These are phyloP conservation scores for Pachliopta kotzebuea DNA, from an alignment of 2,888 invertebrate genomes.

Conservation along the genomic window DNA sequence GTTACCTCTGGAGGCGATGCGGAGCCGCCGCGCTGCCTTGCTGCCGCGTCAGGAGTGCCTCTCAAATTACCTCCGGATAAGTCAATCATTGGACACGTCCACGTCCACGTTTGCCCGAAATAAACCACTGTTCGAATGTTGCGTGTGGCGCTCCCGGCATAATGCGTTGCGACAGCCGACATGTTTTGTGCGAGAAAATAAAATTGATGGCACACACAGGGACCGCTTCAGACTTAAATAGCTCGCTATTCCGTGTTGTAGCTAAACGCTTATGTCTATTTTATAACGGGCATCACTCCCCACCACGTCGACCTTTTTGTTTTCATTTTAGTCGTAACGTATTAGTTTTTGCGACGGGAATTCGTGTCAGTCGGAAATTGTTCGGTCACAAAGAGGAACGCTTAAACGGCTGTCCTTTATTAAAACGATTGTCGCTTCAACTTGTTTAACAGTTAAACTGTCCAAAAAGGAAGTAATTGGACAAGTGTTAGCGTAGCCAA, in stretches of 20 bases:
- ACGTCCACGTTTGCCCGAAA: slow-evolving; percentile 75
- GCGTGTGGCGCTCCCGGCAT: slow-evolving; percentile 73
- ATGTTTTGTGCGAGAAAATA: slow-evolving; percentile 80
- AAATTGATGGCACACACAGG: slow-evolving; percentile 75
- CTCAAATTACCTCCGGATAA: slow-evolving; percentile 80
- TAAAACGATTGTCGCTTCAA: slow-evolving; percentile 51
- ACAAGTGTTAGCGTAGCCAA: slow-evolving; percentile 65
- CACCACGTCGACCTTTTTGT: slow-evolving; percentile 38
- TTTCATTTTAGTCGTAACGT: slow-evolving; percentile 60
- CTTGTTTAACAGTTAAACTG: slow-evolving; percentile 50
- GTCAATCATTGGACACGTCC: slow-evolving; percentile 79
- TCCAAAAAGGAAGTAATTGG: slow-evolving; percentile 66
- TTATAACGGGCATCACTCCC: slow-evolving; percentile 65
- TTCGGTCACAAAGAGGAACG: slow-evolving; percentile 55
- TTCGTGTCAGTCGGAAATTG: slow-evolving; percentile 64
- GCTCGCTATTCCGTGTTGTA: slow-evolving; percentile 66
- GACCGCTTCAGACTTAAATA: slow-evolving; percentile 74
- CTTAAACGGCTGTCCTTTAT: slow-evolving; percentile 49
- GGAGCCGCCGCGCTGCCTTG: slow-evolving; percentile 34
- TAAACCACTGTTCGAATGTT: slow-evolving; percentile 74
- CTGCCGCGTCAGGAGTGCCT: slow-evolving; percentile 56
- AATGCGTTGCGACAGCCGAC: slow-evolving; percentile 78
- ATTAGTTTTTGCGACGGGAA: slow-evolving; percentile 67
- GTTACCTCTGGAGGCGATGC: slow-evolving; percentile 56
- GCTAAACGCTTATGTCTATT: slow-evolving; percentile 78